Conservation (phyloP, 2,113 vertebrate species). For the Amphiprion ocellaris region DNA sequence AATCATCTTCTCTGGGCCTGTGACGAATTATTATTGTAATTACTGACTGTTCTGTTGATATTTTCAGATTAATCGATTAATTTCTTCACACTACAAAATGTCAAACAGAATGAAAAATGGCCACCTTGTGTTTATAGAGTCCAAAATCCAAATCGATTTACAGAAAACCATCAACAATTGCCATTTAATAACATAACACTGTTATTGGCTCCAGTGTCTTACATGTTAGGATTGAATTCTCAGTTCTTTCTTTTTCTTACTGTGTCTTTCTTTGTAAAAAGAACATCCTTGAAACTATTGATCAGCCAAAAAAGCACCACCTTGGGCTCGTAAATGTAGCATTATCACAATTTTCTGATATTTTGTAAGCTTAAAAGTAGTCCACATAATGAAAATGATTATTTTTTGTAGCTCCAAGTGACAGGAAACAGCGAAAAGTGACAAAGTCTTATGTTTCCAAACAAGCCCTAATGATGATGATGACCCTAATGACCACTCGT, state of each 20-base stretch:
- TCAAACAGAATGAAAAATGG: too few relatives aligned
- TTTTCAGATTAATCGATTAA: too few relatives aligned
- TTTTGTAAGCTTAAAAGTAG: neutral
- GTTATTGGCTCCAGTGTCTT: neutral
- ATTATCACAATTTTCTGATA: neutral
- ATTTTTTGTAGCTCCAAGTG: too few relatives aligned
- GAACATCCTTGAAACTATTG: too few relatives aligned
- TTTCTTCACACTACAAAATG: too few relatives aligned
- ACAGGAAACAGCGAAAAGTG: neutral
- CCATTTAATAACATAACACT: too few relatives aligned
- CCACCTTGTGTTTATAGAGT: too few relatives aligned
- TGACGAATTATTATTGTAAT: constrained; percentile 8
- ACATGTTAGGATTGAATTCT: neutral
- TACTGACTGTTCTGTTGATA: neutral
- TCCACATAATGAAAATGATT: too few relatives aligned
- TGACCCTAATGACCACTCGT: constrained; percentile 11
- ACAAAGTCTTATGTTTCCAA: neutral
- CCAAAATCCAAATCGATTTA: neutral
- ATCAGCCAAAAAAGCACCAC: too few relatives aligned
- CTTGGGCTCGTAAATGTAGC: too few relatives aligned
- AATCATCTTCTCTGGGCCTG: neutral
- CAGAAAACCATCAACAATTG: neutral
- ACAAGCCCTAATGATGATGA: neutral
- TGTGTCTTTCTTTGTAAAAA: too few relatives aligned
- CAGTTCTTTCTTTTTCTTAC: neutral